Evolutionary conservation across 2,888 invertebrate genomes (phyloP).

Genomic region (Lobophora halterata): DNA sequence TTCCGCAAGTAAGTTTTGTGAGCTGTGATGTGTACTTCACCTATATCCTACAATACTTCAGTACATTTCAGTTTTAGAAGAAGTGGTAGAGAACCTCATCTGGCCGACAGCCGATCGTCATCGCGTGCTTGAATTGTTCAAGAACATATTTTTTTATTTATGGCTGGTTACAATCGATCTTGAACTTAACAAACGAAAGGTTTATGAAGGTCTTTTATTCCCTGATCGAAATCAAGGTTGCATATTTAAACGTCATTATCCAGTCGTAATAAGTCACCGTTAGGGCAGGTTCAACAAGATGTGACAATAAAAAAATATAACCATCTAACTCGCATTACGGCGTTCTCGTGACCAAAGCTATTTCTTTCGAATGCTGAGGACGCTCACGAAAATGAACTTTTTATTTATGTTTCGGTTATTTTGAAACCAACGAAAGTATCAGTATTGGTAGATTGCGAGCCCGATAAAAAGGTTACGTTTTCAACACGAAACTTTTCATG

Average conservation of each 20-base stretch:
- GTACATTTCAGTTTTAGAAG: neutral
- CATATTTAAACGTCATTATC: conserved; percentile 56
- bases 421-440: conserved; percentile 45
- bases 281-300: conserved; percentile 66
- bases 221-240: conserved; percentile 51
- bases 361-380: conserved; percentile 61
- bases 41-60: too few species aligned
- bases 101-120: neutral
- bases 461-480: conserved; percentile 47
- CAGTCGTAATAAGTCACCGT: conserved; percentile 57
- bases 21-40: too few species aligned
- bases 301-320: conserved; percentile 56
- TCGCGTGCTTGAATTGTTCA: conserved; percentile 18
- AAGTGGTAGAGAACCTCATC: neutral
- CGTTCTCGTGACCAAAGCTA: conserved; percentile 63
- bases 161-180: conserved; percentile 35
- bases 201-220: conserved; percentile 42
- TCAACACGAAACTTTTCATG: conserved; percentile 35
- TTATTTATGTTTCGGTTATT: conserved; percentile 62
- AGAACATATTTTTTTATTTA: conserved; percentile 22
- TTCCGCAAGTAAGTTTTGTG: conserved; percentile 78
- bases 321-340: conserved; percentile 65
- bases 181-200: conserved; percentile 52
- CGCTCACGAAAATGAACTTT: conserved; percentile 66
- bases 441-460: conserved; percentile 40